Base-by-base conservation (phyloP, 2,888 invertebrate genomes). In the Cheilosia scutellata region DNA sequence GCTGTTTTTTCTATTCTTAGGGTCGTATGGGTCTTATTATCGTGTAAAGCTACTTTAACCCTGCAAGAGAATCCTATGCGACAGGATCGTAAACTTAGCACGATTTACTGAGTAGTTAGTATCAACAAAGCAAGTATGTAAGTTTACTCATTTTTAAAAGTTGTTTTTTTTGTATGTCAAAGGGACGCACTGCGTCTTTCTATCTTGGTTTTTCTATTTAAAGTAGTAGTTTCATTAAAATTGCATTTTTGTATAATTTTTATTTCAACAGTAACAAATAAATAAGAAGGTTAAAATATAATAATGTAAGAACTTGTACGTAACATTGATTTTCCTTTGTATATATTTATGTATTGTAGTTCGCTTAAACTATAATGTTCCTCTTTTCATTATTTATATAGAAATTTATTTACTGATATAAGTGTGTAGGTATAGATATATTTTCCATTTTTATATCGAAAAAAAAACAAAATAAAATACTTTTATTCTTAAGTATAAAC, bases 251-350 rank as follows among this genome's bases (percentile, higher is more conserved):
- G 75, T 86, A 68, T 78, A 47, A 76, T 31, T 57, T 86, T 77
- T 86, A 86, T 86, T 86, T 86, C 86, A 86, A 86, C 86, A 82
- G 86, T 86, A 86, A 86, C 86, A 86, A 86, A 86, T 86, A 86
- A 86, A 86, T 86, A 86, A 80, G 71, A 72, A 75, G 75, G 51
- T 68, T 86, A 74, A 76, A 72, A 44, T 66, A 80, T 72, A 82
- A 76, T 84, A 49, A 76, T 60, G 71, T 62, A 77, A 77, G 57
- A 84, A 76, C 80, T 86, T 86, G 86, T 86, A 86, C 86, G 86
- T 76, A 72, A 82, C 68, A 82, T 57, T 83, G 62, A 58, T 57
- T 37, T 72, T 79, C 63, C 49, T 71, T 84, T 75, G 60, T 75
- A 65, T 68, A 71, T 76, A 62, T 65, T 11, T 20, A 47, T 68